Conservation (phyloP, 2,797 vertebrate species). For the Prunella strophiata region DNA sequence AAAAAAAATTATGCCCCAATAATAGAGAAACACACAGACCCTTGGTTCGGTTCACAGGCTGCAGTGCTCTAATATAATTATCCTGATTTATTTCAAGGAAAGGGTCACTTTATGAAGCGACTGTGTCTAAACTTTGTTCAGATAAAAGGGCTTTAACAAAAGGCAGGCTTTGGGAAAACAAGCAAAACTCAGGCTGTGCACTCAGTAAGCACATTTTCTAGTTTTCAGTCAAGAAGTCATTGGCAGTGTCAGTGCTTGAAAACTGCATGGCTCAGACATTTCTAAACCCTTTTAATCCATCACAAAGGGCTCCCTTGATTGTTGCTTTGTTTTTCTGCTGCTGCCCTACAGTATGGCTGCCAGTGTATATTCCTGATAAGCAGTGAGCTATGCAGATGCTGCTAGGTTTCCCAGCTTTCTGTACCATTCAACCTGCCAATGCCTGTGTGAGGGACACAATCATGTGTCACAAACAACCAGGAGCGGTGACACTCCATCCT, state of each 20-base stretch:
- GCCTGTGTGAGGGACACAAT: constrained; percentile 23
- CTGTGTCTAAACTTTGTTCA: constrained; percentile 63
- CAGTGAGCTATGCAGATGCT: constrained; percentile 74
- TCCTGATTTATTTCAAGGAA: constrained; percentile 71
- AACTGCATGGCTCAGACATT: constrained; percentile 80
- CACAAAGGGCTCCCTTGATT: constrained; percentile 78
- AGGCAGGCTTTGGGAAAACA: constrained; percentile 64
- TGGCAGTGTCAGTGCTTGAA: constrained; percentile 74
- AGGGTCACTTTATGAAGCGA: constrained; percentile 65
- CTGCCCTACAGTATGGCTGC: constrained; percentile 79
- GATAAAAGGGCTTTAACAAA: constrained; percentile 73
- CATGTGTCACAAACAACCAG: constrained; percentile 8
- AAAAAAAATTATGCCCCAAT: constrained; percentile 68
- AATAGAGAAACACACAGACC: constrained; percentile 46
- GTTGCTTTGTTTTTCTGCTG: constrained; percentile 80
- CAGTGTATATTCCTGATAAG: constrained; percentile 79
- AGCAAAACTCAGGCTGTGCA: constrained; percentile 52
- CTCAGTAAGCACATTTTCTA: constrained; percentile 74
- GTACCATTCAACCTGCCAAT: constrained; percentile 55
- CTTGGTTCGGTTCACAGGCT: constrained; percentile 53
- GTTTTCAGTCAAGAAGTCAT: constrained; percentile 76
- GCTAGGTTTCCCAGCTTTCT: constrained; percentile 58
- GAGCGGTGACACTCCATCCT: constrained; percentile 28
- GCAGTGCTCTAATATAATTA: constrained; percentile 68
- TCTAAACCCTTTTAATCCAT: constrained; percentile 81